phyloP scores from a whole-genome alignment of 2,113 vertebrate genomes.

The Carassius auratus region DNA sequence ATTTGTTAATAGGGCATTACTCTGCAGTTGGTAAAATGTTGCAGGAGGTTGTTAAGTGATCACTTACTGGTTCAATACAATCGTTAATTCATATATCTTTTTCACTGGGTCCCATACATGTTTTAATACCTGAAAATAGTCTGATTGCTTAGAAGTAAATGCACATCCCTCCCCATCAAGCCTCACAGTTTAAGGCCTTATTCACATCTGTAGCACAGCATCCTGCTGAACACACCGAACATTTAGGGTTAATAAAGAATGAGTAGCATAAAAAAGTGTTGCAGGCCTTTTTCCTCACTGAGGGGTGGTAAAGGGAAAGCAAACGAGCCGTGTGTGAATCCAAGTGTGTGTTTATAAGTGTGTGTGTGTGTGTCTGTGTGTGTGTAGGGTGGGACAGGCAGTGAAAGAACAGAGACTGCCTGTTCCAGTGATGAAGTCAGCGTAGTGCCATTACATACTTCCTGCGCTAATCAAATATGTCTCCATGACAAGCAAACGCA shows the following conservation, averaged over 20 bases:
- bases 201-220: background rate
- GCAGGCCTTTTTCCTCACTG: conserved; percentile 36
- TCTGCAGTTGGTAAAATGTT: no score
- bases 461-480: conserved; percentile 61
- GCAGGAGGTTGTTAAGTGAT: no score
- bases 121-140: background rate
- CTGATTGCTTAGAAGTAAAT: background rate
- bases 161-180: background rate
- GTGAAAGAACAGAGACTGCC: conserved; percentile 74
- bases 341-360: conserved; percentile 20
- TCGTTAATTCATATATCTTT: background rate
- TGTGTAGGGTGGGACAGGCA: conserved; percentile 73
- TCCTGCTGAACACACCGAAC: background rate
- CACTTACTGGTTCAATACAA: no score
- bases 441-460: conserved; percentile 64
- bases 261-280: background rate
- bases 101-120: background rate
- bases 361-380: conserved; percentile 47
- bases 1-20: no score
- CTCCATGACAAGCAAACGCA: conserved; percentile 19
- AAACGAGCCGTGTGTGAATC: background rate
- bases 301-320: conserved; percentile 41
- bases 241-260: background rate
- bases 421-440: conserved; percentile 79
- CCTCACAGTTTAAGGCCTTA: background rate